phyloP scores from a whole-genome alignment of 2,888 invertebrate species.

The Stramonita haemastoma region DNA sequence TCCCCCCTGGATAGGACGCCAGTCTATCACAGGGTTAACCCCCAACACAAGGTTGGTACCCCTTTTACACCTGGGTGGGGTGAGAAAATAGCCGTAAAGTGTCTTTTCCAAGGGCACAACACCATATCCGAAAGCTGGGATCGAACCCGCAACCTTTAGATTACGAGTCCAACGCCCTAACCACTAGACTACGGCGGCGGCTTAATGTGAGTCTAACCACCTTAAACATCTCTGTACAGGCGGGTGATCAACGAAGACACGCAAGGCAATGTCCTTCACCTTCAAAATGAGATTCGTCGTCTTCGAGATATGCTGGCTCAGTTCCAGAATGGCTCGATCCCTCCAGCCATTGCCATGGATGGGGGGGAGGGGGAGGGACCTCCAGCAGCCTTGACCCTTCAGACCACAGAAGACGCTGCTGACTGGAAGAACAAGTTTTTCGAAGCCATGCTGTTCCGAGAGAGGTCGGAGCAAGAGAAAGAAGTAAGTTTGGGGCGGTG shows the following conservation, averaged over 20 bases:
- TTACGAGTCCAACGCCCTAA: too few species aligned
- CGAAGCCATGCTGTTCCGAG: conserved; percentile 67
- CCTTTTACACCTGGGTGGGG: too few species aligned
- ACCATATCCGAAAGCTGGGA: too few species aligned
- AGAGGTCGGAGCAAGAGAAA: conserved; percentile 62
- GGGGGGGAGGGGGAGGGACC: neutral
- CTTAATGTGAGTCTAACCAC: too few species aligned
- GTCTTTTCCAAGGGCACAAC: too few species aligned
- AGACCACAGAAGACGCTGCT: conserved; percentile 7
- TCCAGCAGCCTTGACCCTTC: neutral
- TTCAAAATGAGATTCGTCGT: conserved; percentile 73
- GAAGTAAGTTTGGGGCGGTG: conserved; percentile 52
- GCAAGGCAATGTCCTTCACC: conserved; percentile 70
- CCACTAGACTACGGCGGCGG: too few species aligned
- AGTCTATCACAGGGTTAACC: too few species aligned
- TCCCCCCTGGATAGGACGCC: too few species aligned
- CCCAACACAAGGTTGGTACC: too few species aligned
- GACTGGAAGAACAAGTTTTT: conserved; percentile 66
- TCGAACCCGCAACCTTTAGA: too few species aligned
- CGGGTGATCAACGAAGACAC: conserved; percentile 77
- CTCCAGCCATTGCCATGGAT: neutral
- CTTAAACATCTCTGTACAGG: conserved; percentile 52
- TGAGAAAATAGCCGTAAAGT: too few species aligned
- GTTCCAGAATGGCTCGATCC: conserved; percentile 44
- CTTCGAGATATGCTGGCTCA: conserved; percentile 66